A percentile compares a stretch with the other conserved stretches of the same genome.
These are phyloP conservation scores for Oligia strigilis DNA, from an alignment of 2,888 invertebrate genomes.

Conservation along the genomic window DNA sequence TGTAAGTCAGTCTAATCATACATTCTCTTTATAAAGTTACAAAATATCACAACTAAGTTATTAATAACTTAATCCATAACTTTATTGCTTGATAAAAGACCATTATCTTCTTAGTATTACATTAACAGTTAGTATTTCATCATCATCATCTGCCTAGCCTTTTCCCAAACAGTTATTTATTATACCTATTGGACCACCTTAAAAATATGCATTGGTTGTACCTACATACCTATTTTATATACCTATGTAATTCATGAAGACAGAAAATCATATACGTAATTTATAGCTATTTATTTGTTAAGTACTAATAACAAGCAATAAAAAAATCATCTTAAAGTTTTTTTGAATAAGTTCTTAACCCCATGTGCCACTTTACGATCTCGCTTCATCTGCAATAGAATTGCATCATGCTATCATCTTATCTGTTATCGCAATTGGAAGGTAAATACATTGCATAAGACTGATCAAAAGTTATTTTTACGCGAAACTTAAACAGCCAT, in stretches of 20 bases:
- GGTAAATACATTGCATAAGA: slow-evolving; percentile 14
- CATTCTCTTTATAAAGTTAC: background rate
- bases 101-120: no score
- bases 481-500: background rate
- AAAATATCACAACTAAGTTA: background rate
- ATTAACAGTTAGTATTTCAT: background rate
- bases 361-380: slow-evolving; percentile 17
- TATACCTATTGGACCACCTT: background rate
- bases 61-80: background rate
- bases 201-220: no score
- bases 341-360: no score
- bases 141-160: no score
- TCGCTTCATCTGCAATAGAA: slow-evolving; percentile 47
- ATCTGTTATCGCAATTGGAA: slow-evolving; percentile 1
- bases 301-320: no score
- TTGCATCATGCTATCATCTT: slow-evolving; percentile 47
- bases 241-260: background rate
- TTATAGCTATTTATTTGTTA: background rate
- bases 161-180: background rate
- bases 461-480: slow-evolving; percentile 11
- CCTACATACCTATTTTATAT: no score
- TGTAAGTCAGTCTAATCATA: background rate
- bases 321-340: background rate
- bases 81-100: background rate
- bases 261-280: background rate